These are phyloP conservation scores for Gambusia holbrooki DNA, from an alignment of 2,113 vertebrate genomes.

Conservation along the genomic window DNA sequence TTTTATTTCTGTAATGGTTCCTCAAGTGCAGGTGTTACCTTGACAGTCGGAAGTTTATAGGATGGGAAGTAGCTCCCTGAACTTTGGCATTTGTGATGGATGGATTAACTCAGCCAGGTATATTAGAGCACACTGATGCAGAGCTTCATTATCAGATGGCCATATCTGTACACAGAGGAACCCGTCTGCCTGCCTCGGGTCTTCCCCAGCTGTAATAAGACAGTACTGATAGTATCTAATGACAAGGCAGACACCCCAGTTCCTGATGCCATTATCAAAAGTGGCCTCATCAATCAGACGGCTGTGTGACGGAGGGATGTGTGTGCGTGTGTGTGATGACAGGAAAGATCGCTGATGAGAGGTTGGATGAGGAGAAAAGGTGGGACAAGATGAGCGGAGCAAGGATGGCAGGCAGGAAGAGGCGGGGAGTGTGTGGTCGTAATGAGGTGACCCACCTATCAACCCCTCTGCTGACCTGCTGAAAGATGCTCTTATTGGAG, in stretches of 20 bases:
- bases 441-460: conserved; percentile 51
- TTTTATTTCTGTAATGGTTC: neutral
- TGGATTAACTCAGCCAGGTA: conserved; percentile 58
- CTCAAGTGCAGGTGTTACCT: conserved; percentile 26
- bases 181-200: conserved; percentile 59
- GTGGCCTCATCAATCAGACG: conserved; percentile 76
- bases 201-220: conserved; percentile 70
- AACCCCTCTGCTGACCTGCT: conserved; percentile 34
- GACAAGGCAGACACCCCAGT: conserved; percentile 75
- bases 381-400: conserved; percentile 40
- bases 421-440: conserved; percentile 27
- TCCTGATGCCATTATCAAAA: conserved; percentile 81
- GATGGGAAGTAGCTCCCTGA: conserved; percentile 37
- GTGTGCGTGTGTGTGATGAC: conserved; percentile 69
- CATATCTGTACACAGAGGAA: conserved; percentile 47
- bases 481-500: conserved; percentile 30
- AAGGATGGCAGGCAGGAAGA: conserved; percentile 54
- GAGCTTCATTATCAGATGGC: conserved; percentile 62
- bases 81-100: conserved; percentile 63
- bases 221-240: conserved; percentile 74
- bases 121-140: conserved; percentile 47
- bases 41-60: conserved; percentile 51
- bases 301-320: conserved; percentile 44
- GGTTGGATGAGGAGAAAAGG: conserved; percentile 52
- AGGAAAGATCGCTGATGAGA: conserved; percentile 71